Evolutionary conservation across 2,888 invertebrate genomes (phyloP).

Genomic region (Rhopalosiphum nymphaeae): DNA sequence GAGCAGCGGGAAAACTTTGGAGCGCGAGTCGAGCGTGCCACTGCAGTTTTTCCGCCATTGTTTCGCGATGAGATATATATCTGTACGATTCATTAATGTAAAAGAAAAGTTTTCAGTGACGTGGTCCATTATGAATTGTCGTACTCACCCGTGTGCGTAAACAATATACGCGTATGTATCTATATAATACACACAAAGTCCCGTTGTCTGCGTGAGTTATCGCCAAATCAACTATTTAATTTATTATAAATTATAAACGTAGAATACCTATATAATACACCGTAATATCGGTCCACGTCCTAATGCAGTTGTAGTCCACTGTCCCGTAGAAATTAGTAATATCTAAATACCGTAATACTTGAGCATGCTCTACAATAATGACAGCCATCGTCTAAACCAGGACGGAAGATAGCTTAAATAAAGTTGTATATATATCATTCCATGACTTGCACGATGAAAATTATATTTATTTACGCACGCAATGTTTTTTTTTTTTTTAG

Average conservation of each 20-base stretch:
- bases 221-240: not conserved
- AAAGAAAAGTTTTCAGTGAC: constrained; percentile 9
- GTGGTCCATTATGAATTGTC: not conserved
- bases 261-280: no score
- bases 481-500: not conserved
- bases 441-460: not conserved
- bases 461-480: not conserved
- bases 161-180: not conserved
- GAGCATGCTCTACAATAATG: no score
- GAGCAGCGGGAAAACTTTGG: not conserved
- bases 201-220: not conserved
- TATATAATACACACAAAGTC: not conserved
- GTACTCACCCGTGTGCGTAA: not conserved
- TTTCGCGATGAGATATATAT: not conserved
- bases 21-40: not conserved
- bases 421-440: not conserved
- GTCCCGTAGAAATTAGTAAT: no score
- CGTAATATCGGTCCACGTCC: no score
- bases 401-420: not conserved
- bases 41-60: constrained; percentile 4
- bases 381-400: not conserved
- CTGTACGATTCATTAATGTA: not conserved
- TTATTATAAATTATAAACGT: no score
- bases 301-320: no score
- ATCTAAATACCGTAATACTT: no score